Evolutionary conservation across 2,113 vertebrate species (phyloP).

Genomic region (Charadrius vociferus): DNA sequence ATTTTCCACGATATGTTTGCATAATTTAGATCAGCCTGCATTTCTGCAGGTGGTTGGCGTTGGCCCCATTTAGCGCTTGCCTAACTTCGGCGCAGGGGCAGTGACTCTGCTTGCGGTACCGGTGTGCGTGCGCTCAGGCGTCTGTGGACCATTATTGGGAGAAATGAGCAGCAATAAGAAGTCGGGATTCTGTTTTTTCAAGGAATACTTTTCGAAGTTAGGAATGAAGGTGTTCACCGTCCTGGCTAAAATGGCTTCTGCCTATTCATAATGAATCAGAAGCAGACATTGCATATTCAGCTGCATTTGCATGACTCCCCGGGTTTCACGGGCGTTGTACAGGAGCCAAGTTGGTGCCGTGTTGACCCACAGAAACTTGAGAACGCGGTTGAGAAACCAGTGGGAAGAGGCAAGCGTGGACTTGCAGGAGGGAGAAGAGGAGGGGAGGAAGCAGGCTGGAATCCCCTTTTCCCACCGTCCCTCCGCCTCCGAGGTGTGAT

Average conservation of each 20-base stretch:
- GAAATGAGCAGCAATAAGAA: neutral
- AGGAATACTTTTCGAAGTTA: neutral
- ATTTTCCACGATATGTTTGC: neutral
- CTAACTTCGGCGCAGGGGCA: neutral
- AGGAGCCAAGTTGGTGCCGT: neutral
- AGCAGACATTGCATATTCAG: neutral
- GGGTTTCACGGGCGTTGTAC: neutral
- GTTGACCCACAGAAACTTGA: conserved; percentile 29
- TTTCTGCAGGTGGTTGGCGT: neutral
- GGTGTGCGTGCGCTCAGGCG: accelerated
- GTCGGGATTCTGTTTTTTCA: neutral
- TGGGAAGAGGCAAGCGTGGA: neutral
- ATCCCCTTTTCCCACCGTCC: neutral
- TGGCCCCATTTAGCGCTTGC: neutral
- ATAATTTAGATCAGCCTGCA: neutral
- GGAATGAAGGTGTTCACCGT: neutral
- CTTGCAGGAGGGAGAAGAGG: neutral
- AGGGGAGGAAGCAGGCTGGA: neutral
- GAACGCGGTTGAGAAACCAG: conserved; percentile 11
- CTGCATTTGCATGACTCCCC: neutral
- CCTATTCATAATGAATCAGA: neutral
- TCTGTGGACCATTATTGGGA: neutral
- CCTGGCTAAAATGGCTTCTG: neutral
- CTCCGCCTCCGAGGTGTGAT: neutral
- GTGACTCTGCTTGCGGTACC: accelerated